Base-by-base conservation (phyloP, 2,888 invertebrate species). In the Parnassius orleans region DNA sequence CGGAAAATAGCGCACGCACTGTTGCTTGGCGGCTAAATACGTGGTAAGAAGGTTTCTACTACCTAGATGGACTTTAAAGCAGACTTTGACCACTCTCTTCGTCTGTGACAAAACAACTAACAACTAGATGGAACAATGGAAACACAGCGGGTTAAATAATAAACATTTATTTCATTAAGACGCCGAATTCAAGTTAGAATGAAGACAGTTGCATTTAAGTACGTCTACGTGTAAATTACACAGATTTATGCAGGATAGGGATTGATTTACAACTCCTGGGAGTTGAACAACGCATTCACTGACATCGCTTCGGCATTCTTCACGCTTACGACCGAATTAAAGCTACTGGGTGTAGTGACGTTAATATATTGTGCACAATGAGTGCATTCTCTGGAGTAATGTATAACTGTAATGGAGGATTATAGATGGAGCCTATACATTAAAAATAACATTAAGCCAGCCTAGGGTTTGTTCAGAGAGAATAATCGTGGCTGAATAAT, bases 241-340 rank as follows among this genome's bases (percentile, higher is more conserved):
- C 57, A 41, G 57, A 50, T 48, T 57, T 50, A 57, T 42, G 33
- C 48, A 15, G 5, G 19, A 42, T 14, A 3, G 9, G 19, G 57
- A 57, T 41, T 57, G 50, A 57, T 57, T 57, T 11, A 57, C 41
- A n/a, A 41, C 50, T 11, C 10, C 24, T 44, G 55, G 55, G 41
- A 50, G 50, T 57, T 12, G 48, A 55, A 46, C 54, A 57, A 50
- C 15, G 57, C 14, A 46, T 52, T 59, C 12, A 19, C n/a, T 57
- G 14, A 19, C 59, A 53, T 12, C 9, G 14, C 44, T n/a, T 10
- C 11, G 15, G 53, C 59, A 46, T 46, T 46, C 46, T 53, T 53
- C 53, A 53, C 52, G 14, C 52, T 59, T 53, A 59, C 59, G 53
- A 46, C 46, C 59, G 53, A 53, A 58, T 59, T 59, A 59, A 59